phyloP scores from a whole-genome alignment of 2,888 invertebrate species.

The Ennomos quercinarius region DNA sequence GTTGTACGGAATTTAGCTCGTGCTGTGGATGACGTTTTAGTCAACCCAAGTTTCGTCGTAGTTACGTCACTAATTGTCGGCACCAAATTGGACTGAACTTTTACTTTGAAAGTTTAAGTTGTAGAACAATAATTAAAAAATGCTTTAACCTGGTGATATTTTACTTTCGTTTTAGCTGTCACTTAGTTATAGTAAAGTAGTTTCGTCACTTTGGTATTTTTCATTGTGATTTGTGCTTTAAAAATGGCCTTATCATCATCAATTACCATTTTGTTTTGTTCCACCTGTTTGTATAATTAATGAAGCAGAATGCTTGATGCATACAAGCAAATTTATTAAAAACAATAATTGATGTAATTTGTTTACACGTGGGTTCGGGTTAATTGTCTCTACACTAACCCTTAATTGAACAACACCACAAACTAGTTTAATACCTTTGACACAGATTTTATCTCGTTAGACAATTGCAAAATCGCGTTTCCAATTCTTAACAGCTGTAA shows the following conservation, averaged over 20 bases:
- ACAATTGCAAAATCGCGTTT: conserved; percentile 62
- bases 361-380: background rate
- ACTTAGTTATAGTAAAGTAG: conserved; percentile 4
- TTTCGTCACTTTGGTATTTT: conserved; percentile 1
- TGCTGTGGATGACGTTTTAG: conserved; percentile 30
- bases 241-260: too few species aligned
- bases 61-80: conserved; percentile 27
- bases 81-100: conserved; percentile 18
- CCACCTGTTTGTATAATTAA: too few species aligned
- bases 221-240: background rate
- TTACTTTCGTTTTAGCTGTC: conserved; percentile 25
- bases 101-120: conserved; percentile 26
- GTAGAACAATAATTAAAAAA: conserved; percentile 27
- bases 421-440: conserved; percentile 38
- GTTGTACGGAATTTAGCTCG: conserved; percentile 30
- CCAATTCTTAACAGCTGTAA: conserved; percentile 68
- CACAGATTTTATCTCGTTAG: conserved; percentile 49
- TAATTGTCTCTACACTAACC: conserved; percentile 9
- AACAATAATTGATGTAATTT: too few species aligned
- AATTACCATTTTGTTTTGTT: too few species aligned
- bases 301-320: too few species aligned
- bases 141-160: conserved; percentile 21
- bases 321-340: too few species aligned
- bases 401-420: conserved; percentile 7
- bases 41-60: conserved; percentile 15